Evolutionary conservation across 2,888 invertebrate genomes (phyloP).

Genomic region (Iphiclides podalirius): DNA sequence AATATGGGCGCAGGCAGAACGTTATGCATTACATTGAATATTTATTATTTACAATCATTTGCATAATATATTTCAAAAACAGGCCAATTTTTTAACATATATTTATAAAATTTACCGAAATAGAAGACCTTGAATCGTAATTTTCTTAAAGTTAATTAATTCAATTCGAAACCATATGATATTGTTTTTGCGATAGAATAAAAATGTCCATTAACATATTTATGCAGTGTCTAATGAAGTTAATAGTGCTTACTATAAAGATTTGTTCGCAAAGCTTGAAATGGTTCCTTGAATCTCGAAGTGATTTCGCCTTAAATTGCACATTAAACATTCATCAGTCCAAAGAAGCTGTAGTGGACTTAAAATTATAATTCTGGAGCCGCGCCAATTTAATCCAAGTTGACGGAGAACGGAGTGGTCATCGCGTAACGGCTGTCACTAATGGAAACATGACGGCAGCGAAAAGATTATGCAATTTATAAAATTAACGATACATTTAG

Average conservation of each 20-base stretch:
- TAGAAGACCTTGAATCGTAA: too few relatives aligned
- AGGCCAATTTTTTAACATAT: too few relatives aligned
- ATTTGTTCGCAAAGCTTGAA: too few relatives aligned
- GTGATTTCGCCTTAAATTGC: not conserved
- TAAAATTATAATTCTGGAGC: conserved; percentile 24
- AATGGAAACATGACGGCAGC: conserved; percentile 20
- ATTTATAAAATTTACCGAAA: too few relatives aligned
- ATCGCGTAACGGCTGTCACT: conserved; percentile 24
- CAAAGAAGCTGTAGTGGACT: conserved; percentile 15
- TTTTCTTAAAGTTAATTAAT: too few relatives aligned
- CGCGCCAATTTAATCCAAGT: conserved; percentile 24
- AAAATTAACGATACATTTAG: conserved; percentile 18
- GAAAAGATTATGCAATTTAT: conserved; percentile 19
- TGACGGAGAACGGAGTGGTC: conserved; percentile 22
- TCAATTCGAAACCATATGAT: too few relatives aligned
- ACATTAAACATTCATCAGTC: conserved; percentile 23
- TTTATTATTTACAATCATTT: not conserved
- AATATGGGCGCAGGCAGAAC: too few relatives aligned
- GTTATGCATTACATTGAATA: too few relatives aligned
- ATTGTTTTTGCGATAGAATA: not conserved
- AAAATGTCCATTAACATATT: not conserved
- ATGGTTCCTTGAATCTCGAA: not conserved
- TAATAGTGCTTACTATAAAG: too few relatives aligned
- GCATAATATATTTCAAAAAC: too few relatives aligned
- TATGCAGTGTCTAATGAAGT: too few relatives aligned